Base-by-base conservation (phyloP, 2,888 invertebrate species). In the Iselma pallidipennis region DNA sequence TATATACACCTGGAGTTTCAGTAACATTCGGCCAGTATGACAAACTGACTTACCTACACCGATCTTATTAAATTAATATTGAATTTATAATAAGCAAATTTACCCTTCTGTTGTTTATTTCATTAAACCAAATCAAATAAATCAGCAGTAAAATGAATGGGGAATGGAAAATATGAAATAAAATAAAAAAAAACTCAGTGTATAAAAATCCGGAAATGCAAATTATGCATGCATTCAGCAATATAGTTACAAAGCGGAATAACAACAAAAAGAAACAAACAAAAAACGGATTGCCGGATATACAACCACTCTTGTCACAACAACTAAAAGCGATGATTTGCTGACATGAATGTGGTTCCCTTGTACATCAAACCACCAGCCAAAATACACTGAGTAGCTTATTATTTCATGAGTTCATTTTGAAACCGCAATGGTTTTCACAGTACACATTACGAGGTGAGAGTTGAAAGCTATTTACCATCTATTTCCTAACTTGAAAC, bases 51-150 rank as follows among this genome's bases (percentile, higher is more conserved):
- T 66, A 67, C 65, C 64, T 65, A 69, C 74, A 72, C n/a, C n/a
- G n/a, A 76, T 77, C 76, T 76, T 72, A 75, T 77, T 75, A 76
- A 74, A 76, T 75, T 74, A 76, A 72, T 74, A 75, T 72, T 76
- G 73, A 74, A 77, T 76, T 74, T 71, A 71, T 73, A 74, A 75
- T 75, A 70, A 65, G 68, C n/a, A n/a, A n/a, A n/a, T n/a, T n/a
- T n/a, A n/a, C n/a, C n/a, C n/a, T n/a, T n/a, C n/a, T n/a, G n/a
- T n/a, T n/a, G n/a, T n/a, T n/a, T n/a, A n/a, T n/a, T n/a, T n/a
- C n/a, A n/a, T n/a, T n/a, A n/a, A n/a, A n/a, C n/a, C n/a, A n/a
- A n/a, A n/a, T n/a, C n/a, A n/a, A n/a, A n/a, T n/a, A n/a, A n/a
- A n/a, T n/a, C n/a, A n/a, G n/a, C n/a, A n/a, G n/a, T n/a, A n/a